phyloP scores from a whole-genome alignment of 2,797 vertebrate species.

The Salmo trutta region DNA sequence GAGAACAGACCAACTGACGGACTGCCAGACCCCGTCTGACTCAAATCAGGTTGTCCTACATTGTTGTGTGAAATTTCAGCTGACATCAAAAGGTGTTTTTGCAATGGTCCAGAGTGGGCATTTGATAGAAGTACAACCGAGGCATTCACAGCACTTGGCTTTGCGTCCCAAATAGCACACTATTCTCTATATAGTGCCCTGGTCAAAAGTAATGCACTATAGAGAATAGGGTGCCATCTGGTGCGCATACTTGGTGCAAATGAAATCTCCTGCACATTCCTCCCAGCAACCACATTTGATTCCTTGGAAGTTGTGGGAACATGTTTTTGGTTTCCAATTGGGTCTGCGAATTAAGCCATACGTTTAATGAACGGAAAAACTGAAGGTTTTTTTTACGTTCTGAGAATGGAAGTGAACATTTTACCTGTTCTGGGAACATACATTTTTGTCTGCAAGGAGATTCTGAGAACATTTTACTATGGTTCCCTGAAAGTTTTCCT shows the following conservation, averaged over 20 bases:
- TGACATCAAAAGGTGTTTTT: constrained; percentile 73
- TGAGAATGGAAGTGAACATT: too few relatives aligned
- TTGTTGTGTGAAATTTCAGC: constrained; percentile 81
- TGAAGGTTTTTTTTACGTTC: too few relatives aligned
- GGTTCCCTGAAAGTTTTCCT: too few relatives aligned
- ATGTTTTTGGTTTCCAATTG: too few relatives aligned
- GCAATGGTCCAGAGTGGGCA: constrained; percentile 39
- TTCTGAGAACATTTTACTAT: too few relatives aligned
- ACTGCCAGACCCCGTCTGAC: constrained; percentile 65
- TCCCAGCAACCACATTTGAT: constrained; percentile 4
- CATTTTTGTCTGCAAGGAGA: too few relatives aligned
- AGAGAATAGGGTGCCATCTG: not conserved
- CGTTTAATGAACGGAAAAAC: too few relatives aligned
- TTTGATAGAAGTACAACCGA: constrained; percentile 66
- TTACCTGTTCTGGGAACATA: too few relatives aligned
- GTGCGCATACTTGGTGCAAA: constrained; percentile 22
- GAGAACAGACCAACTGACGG: constrained; percentile 33
- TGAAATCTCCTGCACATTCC: constrained; percentile 61
- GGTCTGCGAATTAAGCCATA: too few relatives aligned
- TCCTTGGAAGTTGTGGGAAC: too few relatives aligned
- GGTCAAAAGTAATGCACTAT: not conserved
- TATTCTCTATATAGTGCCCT: not conserved
- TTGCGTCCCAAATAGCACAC: too few relatives aligned
- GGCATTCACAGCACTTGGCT: constrained; percentile 64
- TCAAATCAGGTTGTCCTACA: constrained; percentile 74